Base-by-base conservation (phyloP, 2,888 invertebrate species). In the Chromoteleia sp. region DNA sequence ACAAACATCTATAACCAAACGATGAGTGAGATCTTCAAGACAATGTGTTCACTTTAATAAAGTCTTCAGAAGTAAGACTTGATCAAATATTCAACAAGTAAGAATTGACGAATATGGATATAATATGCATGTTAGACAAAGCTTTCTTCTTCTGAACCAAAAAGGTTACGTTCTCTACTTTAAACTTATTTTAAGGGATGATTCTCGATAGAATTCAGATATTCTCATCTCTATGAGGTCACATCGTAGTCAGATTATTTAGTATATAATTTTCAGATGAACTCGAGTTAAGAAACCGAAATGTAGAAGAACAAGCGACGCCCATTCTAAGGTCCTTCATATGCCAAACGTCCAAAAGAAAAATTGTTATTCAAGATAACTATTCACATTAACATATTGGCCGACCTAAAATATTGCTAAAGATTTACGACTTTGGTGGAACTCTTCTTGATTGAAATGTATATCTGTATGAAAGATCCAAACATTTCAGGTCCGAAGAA, bases 391-490 rank as follows among this genome's bases (percentile, higher is more conserved):
- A 96, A 96, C 92, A 94, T 94, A 36, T 92, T 95, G 81, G 92
- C 94, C 0, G 96, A 96, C 90, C 93, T 96, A n/a, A n/a, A n/a
- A n/a, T n/a, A n/a, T 59, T 95, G 95, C 89, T 92, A 94, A 84
- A 95, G 95, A 84, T 96, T 95, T 89, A 94, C 95, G 3, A 94
- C 94, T 19, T 92, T 95, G 54, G 95, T 95, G 61, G 96, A 96
- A 89, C 93, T 94, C 12, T 93, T 94, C 86, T 91, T 96, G 84
- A 92, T 93, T 7, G 92, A 93, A 39, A 93, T 96, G 90, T 94
- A 94, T 84, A 92, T 93, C n/a, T 95, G 96, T 88, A 92, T 96
- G 88, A 93, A 93, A 81, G 93, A 93, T 71, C 88, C 92, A 0
- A 93, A 93, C 82, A n/a, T 89, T 93, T 0, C 87, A 92, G 48